These are phyloP conservation scores for Cantharis lateralis DNA, from an alignment of 2,888 invertebrate species.

Conservation along the genomic window DNA sequence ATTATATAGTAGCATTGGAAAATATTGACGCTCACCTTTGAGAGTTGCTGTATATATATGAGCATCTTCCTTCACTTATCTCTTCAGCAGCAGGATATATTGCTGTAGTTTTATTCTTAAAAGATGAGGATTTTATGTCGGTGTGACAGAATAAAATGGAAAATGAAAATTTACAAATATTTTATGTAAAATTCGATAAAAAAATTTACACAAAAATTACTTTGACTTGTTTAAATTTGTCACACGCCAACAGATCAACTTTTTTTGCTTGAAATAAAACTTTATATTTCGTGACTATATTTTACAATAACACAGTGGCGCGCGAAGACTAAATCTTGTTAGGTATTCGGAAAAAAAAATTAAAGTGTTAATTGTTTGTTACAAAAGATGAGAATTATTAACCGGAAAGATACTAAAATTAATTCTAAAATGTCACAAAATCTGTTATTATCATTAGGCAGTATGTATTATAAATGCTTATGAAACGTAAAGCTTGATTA, in stretches of 20 bases:
- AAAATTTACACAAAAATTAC: not conserved
- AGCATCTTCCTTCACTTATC: not conserved
- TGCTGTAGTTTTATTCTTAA: not conserved
- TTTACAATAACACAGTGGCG: not conserved
- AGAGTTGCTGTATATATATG: not conserved
- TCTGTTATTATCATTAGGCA: not conserved
- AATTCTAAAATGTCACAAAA: not conserved
- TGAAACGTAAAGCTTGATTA: not conserved
- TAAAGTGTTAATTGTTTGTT: not conserved
- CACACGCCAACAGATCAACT: not conserved
- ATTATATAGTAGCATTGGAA: not conserved
- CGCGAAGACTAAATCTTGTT: not conserved
- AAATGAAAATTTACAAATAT: not conserved
- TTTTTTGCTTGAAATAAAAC: not conserved
- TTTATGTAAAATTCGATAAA: not conserved
- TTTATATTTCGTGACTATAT: not conserved
- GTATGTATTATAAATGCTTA: not conserved
- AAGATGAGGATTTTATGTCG: not conserved
- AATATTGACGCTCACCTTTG: not conserved
- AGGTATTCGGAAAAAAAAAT: not conserved
- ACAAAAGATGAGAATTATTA: not conserved
- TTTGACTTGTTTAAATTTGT: not conserved
- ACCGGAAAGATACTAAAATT: not conserved
- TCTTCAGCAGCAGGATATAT: not conserved
- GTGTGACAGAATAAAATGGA: not conserved